Evolutionary conservation across 53 echinoderm and acorn worm genomes (phyloP), one percentile per base, ranked within the genome.

Genomic region (Crossaster papposus): DNA sequence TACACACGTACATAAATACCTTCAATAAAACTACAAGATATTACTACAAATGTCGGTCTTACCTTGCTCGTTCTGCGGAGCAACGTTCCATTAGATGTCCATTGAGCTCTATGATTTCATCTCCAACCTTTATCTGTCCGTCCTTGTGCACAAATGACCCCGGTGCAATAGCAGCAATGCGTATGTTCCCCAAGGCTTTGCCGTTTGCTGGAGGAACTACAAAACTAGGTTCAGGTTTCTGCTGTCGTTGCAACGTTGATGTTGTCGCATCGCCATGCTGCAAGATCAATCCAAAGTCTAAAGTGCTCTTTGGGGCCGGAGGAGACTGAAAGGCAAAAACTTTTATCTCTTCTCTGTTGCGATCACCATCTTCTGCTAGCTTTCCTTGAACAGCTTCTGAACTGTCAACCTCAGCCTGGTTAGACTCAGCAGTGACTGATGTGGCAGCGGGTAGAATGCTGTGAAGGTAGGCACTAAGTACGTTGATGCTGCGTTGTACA

Each of bases 101-200:
- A 86, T 97, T 97, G 64, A 97, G 91, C 51, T 94, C 89, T 33
- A 97, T 51, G 51, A 97, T 38, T 74, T 97, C 97, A 89, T 97
- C 97, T 14, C 94, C 94, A 44, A 89, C 65, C 88, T 91, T 94
- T 24, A 97, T 78, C 62, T 90, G 82, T 24, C 93, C 95, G 63
- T 95, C 94, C 22, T 54, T 80, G 22, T 93, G 82, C 23, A 78
- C 88, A 81, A 85, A 92, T 33, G 89, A 90, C 54, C 89, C 92
- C 28, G 91, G 90, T 34, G 83, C 22, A 18, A 97, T 64, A 14
- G 89, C 88, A 2, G 91, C 94, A 78, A 97, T 83, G 51, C 90
- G 91, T 36, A 97, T 91, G 91, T 95, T 92, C 28, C 97, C 97
- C 23, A 92, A 81, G 26, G 83, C 88, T 38, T 85, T 85, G 30